Evolutionary conservation across 2,888 invertebrate genomes (phyloP), one percentile per base, ranked within the genome.

Genomic region (Drosophila buzzatii): DNA sequence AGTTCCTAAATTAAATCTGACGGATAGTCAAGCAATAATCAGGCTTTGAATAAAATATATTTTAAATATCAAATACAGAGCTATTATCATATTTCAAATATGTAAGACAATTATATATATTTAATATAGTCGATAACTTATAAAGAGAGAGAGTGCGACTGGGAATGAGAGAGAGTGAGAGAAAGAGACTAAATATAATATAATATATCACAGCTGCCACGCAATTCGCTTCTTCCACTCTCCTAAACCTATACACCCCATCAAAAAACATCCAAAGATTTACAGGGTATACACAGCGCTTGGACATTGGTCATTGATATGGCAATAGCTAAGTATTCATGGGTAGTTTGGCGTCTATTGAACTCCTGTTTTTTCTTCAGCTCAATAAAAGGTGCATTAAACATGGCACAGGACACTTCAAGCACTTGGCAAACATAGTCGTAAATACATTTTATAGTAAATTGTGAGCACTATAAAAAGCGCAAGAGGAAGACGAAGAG

Each of bases 321-420:
- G 44, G 53, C 42, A 65, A 16, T 27, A 41, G 44, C 51, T 27
- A 45, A 58, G 52, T 47, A 59, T 20, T 52, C 35, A 56, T 33
- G 60, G 44, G 35, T 37, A 45, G 20, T 56, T 58, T 70, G 72
- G 72, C 53, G 79, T 73, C 82, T 89, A 85, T 90, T 88, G 86
- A 90, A 86, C 85, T 86, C 73, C 67, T 74, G 89, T 86, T 85
- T 86, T 86, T 85, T 69, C 73, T 73, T 76, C 90, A 82, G 76
- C 72, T 78, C 90, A 82, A 90, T 87, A 87, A 87, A 87, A 90
- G 80, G 72, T 82, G 82, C 87, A 89, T 87, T 87, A 90, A 87
- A 83, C 76, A 86, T 73, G 75, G 63, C 63, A 75, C 57, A 49
- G 69, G 69, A 20, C 68, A 65, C 84, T 68, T 66, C 52, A 69